phyloP scores from a whole-genome alignment of 2,888 invertebrate species.

The Amphipoea oculea region DNA sequence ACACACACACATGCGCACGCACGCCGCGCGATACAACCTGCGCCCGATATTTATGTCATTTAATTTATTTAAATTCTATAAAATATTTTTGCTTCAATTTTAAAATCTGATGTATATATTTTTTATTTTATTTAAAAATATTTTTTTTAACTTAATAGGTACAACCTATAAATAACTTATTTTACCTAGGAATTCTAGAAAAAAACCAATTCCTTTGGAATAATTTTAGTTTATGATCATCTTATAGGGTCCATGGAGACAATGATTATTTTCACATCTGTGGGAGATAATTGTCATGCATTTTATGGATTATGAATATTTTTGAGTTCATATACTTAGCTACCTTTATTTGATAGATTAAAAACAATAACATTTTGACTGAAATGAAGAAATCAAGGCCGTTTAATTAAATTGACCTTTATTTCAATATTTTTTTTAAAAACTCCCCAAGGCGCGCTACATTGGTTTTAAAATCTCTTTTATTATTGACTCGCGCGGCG shows the following conservation, averaged over 20 bases:
- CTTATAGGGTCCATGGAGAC: background rate
- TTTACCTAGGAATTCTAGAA: background rate
- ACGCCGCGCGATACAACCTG: slow-evolving; percentile 64
- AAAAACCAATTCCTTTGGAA: background rate
- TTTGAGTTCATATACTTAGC: background rate
- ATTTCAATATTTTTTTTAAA: background rate
- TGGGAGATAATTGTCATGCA: background rate
- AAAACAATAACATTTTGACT: background rate
- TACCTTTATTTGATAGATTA: background rate
- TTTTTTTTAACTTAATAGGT: background rate
- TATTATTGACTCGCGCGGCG: background rate
- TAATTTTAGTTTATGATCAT: slow-evolving; percentile 12
- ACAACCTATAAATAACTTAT: background rate
- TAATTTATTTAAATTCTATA: slow-evolving; percentile 40
- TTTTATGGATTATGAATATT: slow-evolving; percentile 16
- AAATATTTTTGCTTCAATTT: slow-evolving; percentile 31
- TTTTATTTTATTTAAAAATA: background rate
- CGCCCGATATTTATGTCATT: slow-evolving; percentile 57
- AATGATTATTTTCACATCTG: slow-evolving; percentile 8
- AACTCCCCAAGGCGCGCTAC: background rate
- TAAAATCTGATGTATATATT: slow-evolving; percentile 2
- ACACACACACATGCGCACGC: slow-evolving; percentile 41
- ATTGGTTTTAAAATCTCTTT: background rate
- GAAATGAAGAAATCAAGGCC: background rate
- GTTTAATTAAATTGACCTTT: background rate